Base-by-base conservation (phyloP, 2,113 vertebrate species). In the Macaca nemestrina region DNA sequence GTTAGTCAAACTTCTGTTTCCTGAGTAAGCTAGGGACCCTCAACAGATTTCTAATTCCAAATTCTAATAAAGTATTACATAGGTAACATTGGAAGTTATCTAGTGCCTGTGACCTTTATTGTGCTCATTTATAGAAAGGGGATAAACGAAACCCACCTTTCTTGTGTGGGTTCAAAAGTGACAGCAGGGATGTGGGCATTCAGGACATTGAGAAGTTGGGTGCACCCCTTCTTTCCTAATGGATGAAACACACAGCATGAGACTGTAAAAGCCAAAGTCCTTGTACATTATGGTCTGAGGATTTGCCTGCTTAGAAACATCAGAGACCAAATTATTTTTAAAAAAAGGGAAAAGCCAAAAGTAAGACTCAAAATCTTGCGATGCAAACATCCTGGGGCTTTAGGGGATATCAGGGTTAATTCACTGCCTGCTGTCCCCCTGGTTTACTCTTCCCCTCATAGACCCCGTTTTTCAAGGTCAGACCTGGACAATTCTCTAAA, bases 151-250 rank as follows among this genome's bases (percentile, higher is more conserved):
- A 38, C 48, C 32, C 32, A 14, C 3, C 64, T n/a, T 38, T 59
- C 14, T 14, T 12, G 0, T 8, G 6, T 0, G 1, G 35, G 38
- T 6, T 57, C 48, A 10, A 17, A 11, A 3, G 43, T 27, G 48
- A 40, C 18, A 13, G 17, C 40, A 0, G 5, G 25, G 6, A 35
- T 43, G 40, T 35, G 27, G 35, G 27, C 1, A 0, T 7, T 13
- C 14, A 14, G 23, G 2, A 38, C 0, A 2, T 10, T 10, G 8
- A 48, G 80, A 55, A 52, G 35, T 73, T 16, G 70, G 17, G 4
- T 3, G 3, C 59, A 27, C 13, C 8, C 38, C 8, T 48, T 25
- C 50, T 64, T 52, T 43, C 35, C 64, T 20, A 11, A n/a, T 0
- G 2, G 43, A 4, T 14, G 57, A n/a, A 45, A 17, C 12, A 64